Base-by-base conservation (phyloP, 2,888 invertebrate genomes). In the Apantesis nais region DNA sequence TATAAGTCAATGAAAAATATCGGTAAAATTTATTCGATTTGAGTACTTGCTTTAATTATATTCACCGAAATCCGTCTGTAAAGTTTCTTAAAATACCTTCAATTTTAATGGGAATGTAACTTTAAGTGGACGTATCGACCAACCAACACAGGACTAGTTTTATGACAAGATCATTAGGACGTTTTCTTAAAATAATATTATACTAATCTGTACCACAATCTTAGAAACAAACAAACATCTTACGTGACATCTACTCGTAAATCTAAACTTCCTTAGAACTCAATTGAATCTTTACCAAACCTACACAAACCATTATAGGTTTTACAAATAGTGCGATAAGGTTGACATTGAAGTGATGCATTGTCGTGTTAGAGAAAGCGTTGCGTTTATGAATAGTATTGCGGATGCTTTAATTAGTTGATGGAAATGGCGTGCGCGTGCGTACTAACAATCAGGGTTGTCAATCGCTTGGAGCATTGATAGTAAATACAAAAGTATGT, bases 351-450 rank as follows among this genome's bases (percentile, higher is more conserved):
- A 16, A 69, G 19, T 74, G 58, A 8, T 7, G 11, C 0, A 52
- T 19, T 31, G 7, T 58, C 25, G 70, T 60, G 64, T 71, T 72
- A 73, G 81, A 80, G 80, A 80, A 80, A 80, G 81, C 80, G 81
- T 78, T 79, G 76, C 79, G 72, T 74, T 79, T 79, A 81, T 80
- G 80, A 80, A 81, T 81, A 74, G 79, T 78, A 75, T 81, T 78
- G 79, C 79, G 76, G 79, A 79, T 80, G 80, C 70, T 80, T 81
- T 80, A 80, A 80, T 80, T 80, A 81, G 77, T 72, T 76, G 81
- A 76, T 79, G 69, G 76, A 79, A 79, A 81, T 81, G 72, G 79
- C 81, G 81, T 79, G 81, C 52, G 72, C 65, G 73, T 68, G 78
- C 78, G 73, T 71, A 76, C 44, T 78, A 63, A 62, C 68, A 65